Evolutionary conservation across 2,888 invertebrate genomes (phyloP).

Genomic region (Ctenicera cuprea): DNA sequence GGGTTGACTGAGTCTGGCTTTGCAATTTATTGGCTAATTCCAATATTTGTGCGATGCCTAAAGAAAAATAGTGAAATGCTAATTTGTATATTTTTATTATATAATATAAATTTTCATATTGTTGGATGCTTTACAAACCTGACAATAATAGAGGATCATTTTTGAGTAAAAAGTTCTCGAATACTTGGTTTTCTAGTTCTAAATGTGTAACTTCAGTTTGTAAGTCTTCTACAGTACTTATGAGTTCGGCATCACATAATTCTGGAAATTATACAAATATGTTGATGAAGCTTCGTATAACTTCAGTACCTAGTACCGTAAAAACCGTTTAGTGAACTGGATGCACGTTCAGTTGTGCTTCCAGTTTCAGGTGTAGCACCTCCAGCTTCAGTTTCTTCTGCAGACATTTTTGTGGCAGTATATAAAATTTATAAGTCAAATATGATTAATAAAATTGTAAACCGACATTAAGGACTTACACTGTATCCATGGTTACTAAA

Average conservation of each 20-base stretch:
- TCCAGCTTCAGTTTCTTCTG: background rate
- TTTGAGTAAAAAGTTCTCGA: slow-evolving; percentile 59
- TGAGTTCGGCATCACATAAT: slow-evolving; percentile 58
- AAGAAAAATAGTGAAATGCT: slow-evolving; percentile 11
- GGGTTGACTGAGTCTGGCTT: slow-evolving; percentile 35
- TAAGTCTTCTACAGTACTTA: slow-evolving; percentile 56
- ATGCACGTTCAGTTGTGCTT: background rate
- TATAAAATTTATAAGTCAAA: background rate
- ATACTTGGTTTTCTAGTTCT: slow-evolving; percentile 62
- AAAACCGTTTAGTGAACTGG: slow-evolving; percentile 34
- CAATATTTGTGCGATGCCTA: slow-evolving; percentile 55
- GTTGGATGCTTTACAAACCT: slow-evolving; percentile 47
- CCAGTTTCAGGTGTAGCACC: background rate
- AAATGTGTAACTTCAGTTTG: slow-evolving; percentile 56
- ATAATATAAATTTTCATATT: no score
- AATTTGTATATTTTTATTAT: no score
- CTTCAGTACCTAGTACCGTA: slow-evolving; percentile 27
- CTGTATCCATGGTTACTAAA: no score
- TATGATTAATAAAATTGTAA: background rate
- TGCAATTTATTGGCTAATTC: slow-evolving; percentile 55
- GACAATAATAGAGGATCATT: slow-evolving; percentile 59
- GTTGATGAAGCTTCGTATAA: background rate
- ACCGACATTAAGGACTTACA: no score
- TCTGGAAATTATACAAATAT: slow-evolving; percentile 49
- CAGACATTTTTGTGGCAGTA: slow-evolving; percentile 8